Evolutionary conservation across 1,140 invertebrate genomes (phyloP).

Genomic region (Drosophila equinoxialis): DNA sequence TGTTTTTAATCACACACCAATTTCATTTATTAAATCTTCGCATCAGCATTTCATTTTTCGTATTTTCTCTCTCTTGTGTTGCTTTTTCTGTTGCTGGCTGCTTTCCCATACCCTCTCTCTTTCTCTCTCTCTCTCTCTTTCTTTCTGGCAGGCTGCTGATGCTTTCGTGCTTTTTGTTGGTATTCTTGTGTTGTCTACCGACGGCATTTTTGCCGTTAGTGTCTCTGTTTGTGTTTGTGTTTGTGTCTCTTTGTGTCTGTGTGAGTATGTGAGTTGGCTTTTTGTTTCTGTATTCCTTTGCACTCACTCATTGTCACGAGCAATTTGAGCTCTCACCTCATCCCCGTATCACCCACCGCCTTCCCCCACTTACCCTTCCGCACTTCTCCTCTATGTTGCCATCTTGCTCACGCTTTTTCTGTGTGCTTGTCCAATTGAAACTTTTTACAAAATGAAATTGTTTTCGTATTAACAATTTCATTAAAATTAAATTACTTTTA

Average conservation of each 20-base stretch:
- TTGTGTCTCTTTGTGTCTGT: slow-evolving; percentile 32
- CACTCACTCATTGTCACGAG: slow-evolving; percentile 75
- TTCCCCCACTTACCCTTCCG: background rate
- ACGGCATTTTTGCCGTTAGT: slow-evolving; percentile 49
- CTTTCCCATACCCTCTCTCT: background rate
- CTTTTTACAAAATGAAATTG: slow-evolving; percentile 82
- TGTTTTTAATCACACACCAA: slow-evolving; percentile 83
- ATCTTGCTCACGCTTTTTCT: background rate
- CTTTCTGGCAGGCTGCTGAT: slow-evolving; percentile 12
- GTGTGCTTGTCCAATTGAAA: slow-evolving; percentile 41
- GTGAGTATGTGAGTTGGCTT: slow-evolving; percentile 31
- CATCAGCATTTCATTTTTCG: slow-evolving; percentile 82
- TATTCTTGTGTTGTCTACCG: slow-evolving; percentile 34
- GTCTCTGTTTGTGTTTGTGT: slow-evolving; percentile 23
- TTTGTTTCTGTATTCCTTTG: slow-evolving; percentile 49
- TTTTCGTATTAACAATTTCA: slow-evolving; percentile 82
- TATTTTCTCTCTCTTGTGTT: slow-evolving; percentile 47
- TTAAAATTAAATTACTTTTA: slow-evolving; percentile 82
- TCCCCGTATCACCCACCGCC: background rate
- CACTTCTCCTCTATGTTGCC: background rate
- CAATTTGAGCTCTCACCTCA: slow-evolving; percentile 61
- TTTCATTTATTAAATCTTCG: slow-evolving; percentile 83
- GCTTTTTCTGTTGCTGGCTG: slow-evolving; percentile 1
- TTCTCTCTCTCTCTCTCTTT: background rate
- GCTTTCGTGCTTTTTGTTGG: slow-evolving; percentile 30